These are phyloP conservation scores for Stegastes partitus DNA, from an alignment of 2,113 vertebrate species.

Conservation along the genomic window DNA sequence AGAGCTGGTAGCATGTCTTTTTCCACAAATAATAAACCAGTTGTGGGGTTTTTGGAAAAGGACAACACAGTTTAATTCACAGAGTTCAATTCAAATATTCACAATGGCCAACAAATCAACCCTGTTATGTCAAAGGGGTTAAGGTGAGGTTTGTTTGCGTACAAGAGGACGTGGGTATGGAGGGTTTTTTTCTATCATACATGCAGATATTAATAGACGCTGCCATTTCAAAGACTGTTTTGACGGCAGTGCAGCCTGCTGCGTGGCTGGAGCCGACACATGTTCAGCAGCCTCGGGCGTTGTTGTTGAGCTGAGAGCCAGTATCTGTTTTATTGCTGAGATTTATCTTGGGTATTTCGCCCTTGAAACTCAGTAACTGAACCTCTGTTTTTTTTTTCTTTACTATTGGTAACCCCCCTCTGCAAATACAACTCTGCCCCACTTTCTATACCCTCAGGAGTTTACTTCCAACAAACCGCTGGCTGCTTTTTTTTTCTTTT, in stretches of 20 bases:
- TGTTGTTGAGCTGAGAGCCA: not conserved
- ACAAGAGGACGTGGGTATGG: not conserved
- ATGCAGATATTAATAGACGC: not conserved
- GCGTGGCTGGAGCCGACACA: conserved; percentile 1
- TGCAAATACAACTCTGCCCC: conserved; percentile 25
- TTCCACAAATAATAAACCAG: too few relatives aligned
- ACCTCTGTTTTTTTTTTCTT: not conserved
- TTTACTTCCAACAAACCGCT: conserved; percentile 15
- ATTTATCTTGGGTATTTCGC: not conserved
- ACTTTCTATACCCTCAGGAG: conserved; percentile 19
- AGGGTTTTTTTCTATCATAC: not conserved
- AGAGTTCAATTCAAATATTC: too few relatives aligned
- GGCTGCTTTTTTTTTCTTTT: conserved; percentile 1
- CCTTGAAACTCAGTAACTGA: not conserved
- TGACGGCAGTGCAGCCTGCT: not conserved
- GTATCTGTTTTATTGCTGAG: not conserved
- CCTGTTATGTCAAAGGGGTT: too few relatives aligned
- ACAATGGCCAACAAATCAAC: too few relatives aligned
- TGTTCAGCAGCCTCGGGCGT: not conserved
- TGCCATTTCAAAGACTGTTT: conserved; percentile 1
- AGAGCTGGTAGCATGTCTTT: too few relatives aligned
- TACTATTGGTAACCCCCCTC: not conserved
- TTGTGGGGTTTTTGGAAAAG: too few relatives aligned
- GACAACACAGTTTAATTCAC: too few relatives aligned
- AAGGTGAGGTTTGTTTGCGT: too few relatives aligned